These are phyloP conservation scores for Cephalopachus bancanus DNA, from an alignment of 2,797 vertebrate genomes.

Conservation along the genomic window DNA sequence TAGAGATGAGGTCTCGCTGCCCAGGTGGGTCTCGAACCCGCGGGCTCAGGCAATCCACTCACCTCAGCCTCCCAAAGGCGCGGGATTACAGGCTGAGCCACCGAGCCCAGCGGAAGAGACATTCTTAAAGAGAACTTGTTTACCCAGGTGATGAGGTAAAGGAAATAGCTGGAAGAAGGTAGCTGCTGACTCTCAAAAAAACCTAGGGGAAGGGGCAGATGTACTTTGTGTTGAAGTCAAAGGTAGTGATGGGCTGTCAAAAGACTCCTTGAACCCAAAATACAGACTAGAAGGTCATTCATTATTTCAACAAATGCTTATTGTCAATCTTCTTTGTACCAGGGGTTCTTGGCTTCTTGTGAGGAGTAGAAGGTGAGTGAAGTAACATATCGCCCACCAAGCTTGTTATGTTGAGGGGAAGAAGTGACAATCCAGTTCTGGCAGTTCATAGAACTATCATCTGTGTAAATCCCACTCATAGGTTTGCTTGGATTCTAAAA, in stretches of 20 bases:
- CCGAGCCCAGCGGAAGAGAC: neutral
- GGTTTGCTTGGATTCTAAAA: neutral
- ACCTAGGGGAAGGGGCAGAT: neutral
- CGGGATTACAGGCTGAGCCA: too few relatives aligned
- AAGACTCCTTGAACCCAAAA: neutral
- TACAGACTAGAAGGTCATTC: neutral
- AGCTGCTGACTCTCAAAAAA: neutral
- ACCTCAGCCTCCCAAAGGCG: too few relatives aligned
- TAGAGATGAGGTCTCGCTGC: too few relatives aligned
- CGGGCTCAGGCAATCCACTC: too few relatives aligned
- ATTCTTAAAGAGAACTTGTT: neutral
- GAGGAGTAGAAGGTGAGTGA: neutral
- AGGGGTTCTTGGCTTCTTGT: neutral
- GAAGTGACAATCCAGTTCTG: neutral
- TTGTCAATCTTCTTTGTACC: neutral
- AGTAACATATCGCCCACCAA: too few relatives aligned
- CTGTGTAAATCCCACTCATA: neutral
- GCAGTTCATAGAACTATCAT: neutral
- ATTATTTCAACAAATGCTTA: neutral
- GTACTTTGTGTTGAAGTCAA: neutral
- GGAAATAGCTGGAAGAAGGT: neutral
- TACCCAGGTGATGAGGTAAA: neutral
- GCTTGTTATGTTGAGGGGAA: too few relatives aligned
- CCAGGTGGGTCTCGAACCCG: too few relatives aligned
- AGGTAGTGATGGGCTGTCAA: neutral